These are phyloP conservation scores for Sycophaga agraensis DNA, from an alignment of 1,140 invertebrate species.

Conservation along the genomic window DNA sequence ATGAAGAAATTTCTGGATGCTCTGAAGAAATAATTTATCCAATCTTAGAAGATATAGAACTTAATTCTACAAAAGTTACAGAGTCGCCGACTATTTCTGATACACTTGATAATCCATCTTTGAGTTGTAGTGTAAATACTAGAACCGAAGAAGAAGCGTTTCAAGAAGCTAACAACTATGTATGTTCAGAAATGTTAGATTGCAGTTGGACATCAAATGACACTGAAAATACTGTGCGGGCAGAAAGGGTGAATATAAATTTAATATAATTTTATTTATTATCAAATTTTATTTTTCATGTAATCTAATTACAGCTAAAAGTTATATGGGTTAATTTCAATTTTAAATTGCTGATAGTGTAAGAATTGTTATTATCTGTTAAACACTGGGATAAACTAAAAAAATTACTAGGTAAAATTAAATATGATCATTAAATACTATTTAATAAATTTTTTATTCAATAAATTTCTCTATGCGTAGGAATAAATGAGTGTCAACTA, in stretches of 20 bases:
- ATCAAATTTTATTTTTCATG: too few relatives aligned
- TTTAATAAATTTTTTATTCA: too few relatives aligned
- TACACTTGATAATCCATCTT: slow-evolving; percentile 36
- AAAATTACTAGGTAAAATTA: too few relatives aligned
- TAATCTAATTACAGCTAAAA: too few relatives aligned
- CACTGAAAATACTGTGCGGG: slow-evolving; percentile 45
- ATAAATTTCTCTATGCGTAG: too few relatives aligned
- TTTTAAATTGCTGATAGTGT: too few relatives aligned
- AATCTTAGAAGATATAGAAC: slow-evolving; percentile 53
- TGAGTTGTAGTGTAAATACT: slow-evolving; percentile 38
- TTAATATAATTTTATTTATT: neutral
- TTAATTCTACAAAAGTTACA: slow-evolving; percentile 42
- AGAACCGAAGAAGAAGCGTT: slow-evolving; percentile 53
- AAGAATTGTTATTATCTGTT: too few relatives aligned
- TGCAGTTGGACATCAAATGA: slow-evolving; percentile 53
- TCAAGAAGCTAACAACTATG: slow-evolving; percentile 56
- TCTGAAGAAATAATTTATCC: slow-evolving; percentile 55
- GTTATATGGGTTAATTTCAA: too few relatives aligned
- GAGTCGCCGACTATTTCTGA: slow-evolving; percentile 39
- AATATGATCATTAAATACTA: too few relatives aligned
- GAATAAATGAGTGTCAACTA: too few relatives aligned
- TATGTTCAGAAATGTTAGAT: slow-evolving; percentile 55
- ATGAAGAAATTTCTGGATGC: slow-evolving; percentile 55
- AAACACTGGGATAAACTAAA: too few relatives aligned
- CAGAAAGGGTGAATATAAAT: slow-evolving; percentile 22